phyloP scores from a whole-genome alignment of 2,888 invertebrate species.

The Euzetes globulus region DNA sequence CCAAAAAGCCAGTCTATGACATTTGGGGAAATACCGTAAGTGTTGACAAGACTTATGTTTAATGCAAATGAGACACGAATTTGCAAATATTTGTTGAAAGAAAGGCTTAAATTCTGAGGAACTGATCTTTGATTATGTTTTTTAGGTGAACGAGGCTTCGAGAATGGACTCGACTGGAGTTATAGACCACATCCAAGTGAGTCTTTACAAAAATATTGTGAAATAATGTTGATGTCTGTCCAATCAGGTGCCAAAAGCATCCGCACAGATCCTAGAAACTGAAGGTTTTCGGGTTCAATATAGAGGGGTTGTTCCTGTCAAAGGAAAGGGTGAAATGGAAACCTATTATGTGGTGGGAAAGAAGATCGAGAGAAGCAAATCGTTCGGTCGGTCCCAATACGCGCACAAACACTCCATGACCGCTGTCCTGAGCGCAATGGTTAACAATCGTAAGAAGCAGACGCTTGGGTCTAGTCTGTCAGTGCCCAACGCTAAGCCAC shows the following conservation, averaged over 20 bases:
- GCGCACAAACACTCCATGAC: constrained; percentile 72
- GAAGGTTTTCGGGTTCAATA: constrained; percentile 65
- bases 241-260: constrained; percentile 38
- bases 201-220: neutral
- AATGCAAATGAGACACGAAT: neutral
- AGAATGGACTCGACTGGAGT: constrained; percentile 91
- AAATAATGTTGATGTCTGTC: neutral
- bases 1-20: constrained; percentile 89
- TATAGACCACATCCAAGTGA: constrained; percentile 71
- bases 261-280: constrained; percentile 61
- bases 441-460: constrained; percentile 69
- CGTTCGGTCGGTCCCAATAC: constrained; percentile 53
- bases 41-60: neutral
- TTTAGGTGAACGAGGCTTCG: constrained; percentile 74
- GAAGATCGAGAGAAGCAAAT: constrained; percentile 43
- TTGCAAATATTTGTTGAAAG: neutral
- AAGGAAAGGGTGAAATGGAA: constrained; percentile 92
- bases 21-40: constrained; percentile 87
- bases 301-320: constrained; percentile 80
- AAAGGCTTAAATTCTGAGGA: neutral
- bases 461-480: constrained; percentile 39
- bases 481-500: constrained; percentile 35
- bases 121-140: neutral
- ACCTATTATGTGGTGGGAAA: constrained; percentile 76
- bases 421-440: constrained; percentile 79